Percentiles rank a stretch among this genome's conserved stretches.
Evolutionary conservation across 2,888 invertebrate species (phyloP).

Genomic region (Netelia inedita): DNA sequence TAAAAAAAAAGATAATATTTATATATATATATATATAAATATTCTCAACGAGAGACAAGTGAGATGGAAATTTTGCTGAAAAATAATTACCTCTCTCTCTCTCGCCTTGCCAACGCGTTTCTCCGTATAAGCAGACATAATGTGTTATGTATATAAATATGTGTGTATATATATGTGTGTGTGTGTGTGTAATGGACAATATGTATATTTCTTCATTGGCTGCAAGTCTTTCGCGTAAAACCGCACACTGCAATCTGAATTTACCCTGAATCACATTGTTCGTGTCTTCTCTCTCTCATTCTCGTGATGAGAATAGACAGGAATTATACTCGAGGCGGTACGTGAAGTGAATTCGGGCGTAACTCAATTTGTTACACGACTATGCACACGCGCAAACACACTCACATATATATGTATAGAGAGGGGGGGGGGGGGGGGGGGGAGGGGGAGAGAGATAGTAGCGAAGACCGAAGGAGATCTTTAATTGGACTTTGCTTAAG

Average conservation of each 20-base stretch:
- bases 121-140: background rate
- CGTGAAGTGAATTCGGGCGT: slow-evolving; percentile 43
- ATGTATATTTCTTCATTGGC: slow-evolving; percentile 41
- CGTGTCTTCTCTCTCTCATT: background rate
- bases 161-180: background rate
- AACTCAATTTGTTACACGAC: slow-evolving; percentile 53
- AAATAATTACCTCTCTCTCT: slow-evolving; percentile 69
- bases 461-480: slow-evolving; percentile 33
- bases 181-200: background rate
- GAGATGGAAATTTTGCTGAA: slow-evolving; percentile 44
- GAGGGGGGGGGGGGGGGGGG: slow-evolving; percentile 19
- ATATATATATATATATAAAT: background rate
- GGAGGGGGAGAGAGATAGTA: too few species aligned
- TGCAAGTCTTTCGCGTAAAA: slow-evolving; percentile 52
- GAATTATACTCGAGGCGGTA: slow-evolving; percentile 16
- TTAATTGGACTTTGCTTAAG: slow-evolving; percentile 55
- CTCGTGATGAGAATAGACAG: slow-evolving; percentile 25
- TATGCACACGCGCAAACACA: background rate
- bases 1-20: background rate
- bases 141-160: background rate
- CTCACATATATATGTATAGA: background rate
- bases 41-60: slow-evolving; percentile 41
- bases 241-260: slow-evolving; percentile 46
- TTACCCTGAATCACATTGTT: slow-evolving; percentile 35
- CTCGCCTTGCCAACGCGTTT: slow-evolving; percentile 23